Percentiles rank a stretch among this genome's conserved stretches.
These are phyloP conservation scores for Tragelaphus buxtoni DNA, from an alignment of 2,113 vertebrate genomes.

Conservation along the genomic window DNA sequence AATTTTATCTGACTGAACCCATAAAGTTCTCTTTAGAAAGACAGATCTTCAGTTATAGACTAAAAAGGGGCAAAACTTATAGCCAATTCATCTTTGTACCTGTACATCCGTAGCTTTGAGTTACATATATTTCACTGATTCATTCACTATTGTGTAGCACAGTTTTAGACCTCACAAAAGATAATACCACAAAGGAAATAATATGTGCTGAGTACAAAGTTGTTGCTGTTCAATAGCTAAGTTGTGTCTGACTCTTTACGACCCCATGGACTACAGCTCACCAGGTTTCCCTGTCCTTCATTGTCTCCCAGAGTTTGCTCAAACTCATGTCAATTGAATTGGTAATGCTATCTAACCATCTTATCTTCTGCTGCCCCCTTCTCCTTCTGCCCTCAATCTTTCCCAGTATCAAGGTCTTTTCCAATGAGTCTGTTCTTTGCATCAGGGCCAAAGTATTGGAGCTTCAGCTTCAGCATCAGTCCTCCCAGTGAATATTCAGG, in stretches of 20 bases:
- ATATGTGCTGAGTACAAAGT: background rate
- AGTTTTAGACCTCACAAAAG: background rate
- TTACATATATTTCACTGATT: background rate
- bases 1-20: constrained; percentile 3
- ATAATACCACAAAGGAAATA: background rate
- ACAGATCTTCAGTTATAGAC: background rate
- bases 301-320: background rate
- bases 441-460: background rate
- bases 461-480: background rate
- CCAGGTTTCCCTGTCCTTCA: background rate
- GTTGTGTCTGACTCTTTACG: background rate
- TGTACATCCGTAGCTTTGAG: background rate
- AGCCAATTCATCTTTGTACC: background rate
- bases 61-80: background rate
- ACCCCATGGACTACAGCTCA: background rate
- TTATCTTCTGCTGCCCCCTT: background rate
- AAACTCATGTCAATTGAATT: background rate
- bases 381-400: background rate
- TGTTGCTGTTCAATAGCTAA: background rate
- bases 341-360: background rate
- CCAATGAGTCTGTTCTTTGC: background rate
- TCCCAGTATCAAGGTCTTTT: background rate
- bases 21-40: background rate
- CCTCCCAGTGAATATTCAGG: background rate
- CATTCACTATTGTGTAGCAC: background rate